Evolutionary conservation across 1,140 invertebrate species (phyloP), one percentile per base, ranked within the genome.

Genomic region (Pogonognathellus flavescens): DNA sequence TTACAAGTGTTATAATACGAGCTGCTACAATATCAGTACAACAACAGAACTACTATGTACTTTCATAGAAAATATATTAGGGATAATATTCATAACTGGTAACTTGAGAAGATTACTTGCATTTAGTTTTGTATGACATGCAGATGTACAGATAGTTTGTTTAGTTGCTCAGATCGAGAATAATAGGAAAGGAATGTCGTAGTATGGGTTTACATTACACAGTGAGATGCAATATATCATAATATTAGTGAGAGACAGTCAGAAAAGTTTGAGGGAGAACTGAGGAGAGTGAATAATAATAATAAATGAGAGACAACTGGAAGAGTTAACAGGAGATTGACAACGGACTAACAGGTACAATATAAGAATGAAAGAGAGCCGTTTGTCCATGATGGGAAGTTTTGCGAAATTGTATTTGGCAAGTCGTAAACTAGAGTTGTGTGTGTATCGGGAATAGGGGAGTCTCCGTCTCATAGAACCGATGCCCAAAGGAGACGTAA

Each of bases 391-490:
- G 70, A 76, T 76, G 70, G 16, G 70, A 76, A 76, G 70, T 81
- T 84, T 53, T 82, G 82, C 83, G 53, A 86, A 86, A 86, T 86
- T 86, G 55, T 86, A 86, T 86, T 86, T 86, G 80, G 86, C 86
- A 83, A 86, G 86, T 84, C 57, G 62, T 86, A 86, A 86, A 84
- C 41, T n/a, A 84, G 83, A 66, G 72, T 84, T 84, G 85, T 57
- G 85, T 57, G 31, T 50, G 82, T 53, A 84, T 82, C 41, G 83
- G 83, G 83, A 84, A 84, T 70, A 49, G 52, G 60, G 83, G 52
- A 81, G 80, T 59, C 80, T 59, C 72, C 62, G 70, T 76, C 20
- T 66, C 55, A 50, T 83, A 57, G 50, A 70, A 22, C 20, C 82
- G 59, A 83, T 83, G 82, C 82, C 49, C 86, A 80, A 62, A 84